Evolutionary conservation across 2,888 invertebrate genomes (phyloP).

Genomic region (Tortrix viridana): DNA sequence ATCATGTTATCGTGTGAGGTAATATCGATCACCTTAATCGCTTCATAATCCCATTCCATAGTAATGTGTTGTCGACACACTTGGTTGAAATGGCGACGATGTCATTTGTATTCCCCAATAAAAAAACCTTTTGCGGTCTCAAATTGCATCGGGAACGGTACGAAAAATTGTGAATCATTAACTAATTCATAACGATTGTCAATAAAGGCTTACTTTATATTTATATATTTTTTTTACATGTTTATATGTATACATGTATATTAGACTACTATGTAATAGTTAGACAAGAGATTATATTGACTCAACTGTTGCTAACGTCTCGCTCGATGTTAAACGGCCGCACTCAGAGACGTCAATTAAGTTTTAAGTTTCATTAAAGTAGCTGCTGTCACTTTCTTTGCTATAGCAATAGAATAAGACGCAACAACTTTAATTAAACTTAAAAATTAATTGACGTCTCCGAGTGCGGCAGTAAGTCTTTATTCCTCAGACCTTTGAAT

Average conservation of each 20-base stretch:
- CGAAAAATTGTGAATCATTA: not conserved
- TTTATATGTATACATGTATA: not conserved
- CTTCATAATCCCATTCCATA: constrained; percentile 30
- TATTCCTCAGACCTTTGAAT: no score
- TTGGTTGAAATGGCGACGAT: constrained; percentile 9
- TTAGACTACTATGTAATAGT: not conserved
- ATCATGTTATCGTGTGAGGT: constrained; percentile 22
- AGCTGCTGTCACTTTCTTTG: no score
- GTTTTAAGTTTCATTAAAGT: no score
- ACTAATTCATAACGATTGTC: not conserved
- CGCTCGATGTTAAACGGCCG: not conserved
- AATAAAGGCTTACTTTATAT: not conserved
- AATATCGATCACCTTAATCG: constrained; percentile 31
- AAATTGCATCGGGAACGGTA: not conserved
- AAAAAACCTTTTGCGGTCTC: not conserved
- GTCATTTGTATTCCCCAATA: constrained; percentile 20
- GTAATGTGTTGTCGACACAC: not conserved
- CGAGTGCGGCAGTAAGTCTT: no score
- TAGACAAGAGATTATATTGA: not conserved
- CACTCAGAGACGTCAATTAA: no score
- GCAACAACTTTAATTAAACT: no score
- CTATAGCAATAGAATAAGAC: no score
- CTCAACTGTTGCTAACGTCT: not conserved
- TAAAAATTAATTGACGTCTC: no score
- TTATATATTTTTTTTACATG: no score